Percentiles rank a stretch among this genome's conserved stretches.
These are phyloP conservation scores for Anabacerthia variegaticeps DNA, from an alignment of 2,797 vertebrate genomes.

Conservation along the genomic window DNA sequence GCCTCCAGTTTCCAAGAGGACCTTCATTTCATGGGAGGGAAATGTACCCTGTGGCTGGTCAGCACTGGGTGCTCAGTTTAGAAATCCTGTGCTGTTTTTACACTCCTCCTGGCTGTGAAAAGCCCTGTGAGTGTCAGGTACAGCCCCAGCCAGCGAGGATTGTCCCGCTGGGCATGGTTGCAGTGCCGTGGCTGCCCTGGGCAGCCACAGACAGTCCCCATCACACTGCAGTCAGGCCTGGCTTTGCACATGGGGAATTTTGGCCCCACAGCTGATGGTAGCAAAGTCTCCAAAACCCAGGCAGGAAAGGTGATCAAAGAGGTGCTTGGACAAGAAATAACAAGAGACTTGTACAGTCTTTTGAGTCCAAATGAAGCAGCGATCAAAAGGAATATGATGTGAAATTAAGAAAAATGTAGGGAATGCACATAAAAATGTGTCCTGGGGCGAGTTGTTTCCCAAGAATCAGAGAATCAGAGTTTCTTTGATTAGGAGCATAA, in stretches of 20 bases:
- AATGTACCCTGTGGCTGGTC: neutral
- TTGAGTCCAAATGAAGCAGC: neutral
- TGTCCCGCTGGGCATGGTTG: rapidly evolving
- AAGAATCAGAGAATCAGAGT: neutral
- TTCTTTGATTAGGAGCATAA: neutral
- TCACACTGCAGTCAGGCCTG: neutral
- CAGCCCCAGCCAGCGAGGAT: neutral
- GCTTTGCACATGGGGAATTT: neutral
- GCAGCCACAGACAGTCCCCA: neutral
- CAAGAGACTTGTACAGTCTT: neutral
- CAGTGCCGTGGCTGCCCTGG: neutral
- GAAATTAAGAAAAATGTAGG: constrained; percentile 40
- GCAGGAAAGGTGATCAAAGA: neutral
- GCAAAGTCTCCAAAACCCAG: neutral
- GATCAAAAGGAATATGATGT: constrained; percentile 37
- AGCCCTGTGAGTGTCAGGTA: neutral
- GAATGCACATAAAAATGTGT: constrained; percentile 48
- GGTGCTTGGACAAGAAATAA: constrained; percentile 47
- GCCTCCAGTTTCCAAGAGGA: neutral
- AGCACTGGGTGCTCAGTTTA: neutral
- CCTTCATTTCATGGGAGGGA: neutral
- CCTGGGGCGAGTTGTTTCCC: neutral
- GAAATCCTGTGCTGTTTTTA: neutral
- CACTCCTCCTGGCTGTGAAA: neutral
- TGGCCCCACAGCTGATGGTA: rapidly evolving